These are phyloP conservation scores for Chionoecetes opilio DNA, from an alignment of 1,140 invertebrate species.

Conservation along the genomic window DNA sequence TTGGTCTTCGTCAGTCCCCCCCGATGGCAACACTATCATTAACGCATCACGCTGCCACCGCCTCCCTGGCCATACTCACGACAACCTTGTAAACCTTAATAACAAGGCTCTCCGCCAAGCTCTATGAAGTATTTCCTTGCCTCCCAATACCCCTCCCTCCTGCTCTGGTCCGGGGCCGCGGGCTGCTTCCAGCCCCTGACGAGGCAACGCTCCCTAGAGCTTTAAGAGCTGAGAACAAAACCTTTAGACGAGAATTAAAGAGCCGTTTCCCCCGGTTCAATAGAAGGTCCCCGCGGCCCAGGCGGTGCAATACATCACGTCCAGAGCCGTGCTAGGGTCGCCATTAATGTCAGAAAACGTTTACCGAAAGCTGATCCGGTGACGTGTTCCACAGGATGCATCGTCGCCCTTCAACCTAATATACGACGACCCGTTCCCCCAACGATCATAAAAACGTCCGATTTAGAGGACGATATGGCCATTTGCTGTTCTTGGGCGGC, in stretches of 20 bases:
- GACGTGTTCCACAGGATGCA: conserved; percentile 2
- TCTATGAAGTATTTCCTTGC: neutral
- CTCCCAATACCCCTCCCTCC: neutral
- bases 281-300: neutral
- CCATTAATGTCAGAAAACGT: conserved; percentile 14
- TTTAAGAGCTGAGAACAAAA: conserved; percentile 19
- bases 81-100: neutral
- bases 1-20: neutral
- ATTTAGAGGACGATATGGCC: conserved; percentile 16
- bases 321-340: neutral
- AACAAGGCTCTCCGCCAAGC: neutral
- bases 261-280: neutral
- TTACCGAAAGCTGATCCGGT: conserved; percentile 2
- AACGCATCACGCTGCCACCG: neutral
- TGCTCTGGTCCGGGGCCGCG: neutral
- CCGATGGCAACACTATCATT: neutral
- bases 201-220: neutral
- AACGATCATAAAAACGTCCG: neutral
- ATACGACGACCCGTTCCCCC: neutral
- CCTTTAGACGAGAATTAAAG: neutral
- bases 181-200: neutral
- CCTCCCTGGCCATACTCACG: neutral
- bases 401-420: neutral
- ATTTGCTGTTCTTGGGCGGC: neutral
- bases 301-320: neutral